Evolutionary conservation across 2,797 vertebrate species (phyloP).

Genomic region (Sebastes goodei): DNA sequence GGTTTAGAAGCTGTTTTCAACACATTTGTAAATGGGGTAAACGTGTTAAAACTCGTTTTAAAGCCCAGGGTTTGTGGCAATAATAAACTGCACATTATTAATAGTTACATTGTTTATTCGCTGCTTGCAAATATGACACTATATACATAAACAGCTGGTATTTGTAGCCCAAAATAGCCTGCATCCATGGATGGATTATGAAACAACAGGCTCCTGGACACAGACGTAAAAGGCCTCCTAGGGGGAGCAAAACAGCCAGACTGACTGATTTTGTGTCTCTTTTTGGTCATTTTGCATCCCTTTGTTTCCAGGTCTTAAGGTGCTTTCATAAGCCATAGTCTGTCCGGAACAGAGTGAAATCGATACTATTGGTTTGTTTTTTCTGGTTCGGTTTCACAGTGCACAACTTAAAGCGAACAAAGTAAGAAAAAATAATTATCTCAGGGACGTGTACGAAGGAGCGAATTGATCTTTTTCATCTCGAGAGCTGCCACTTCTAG

Average conservation of each 20-base stretch:
- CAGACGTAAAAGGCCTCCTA: neutral
- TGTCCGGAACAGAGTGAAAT: no score
- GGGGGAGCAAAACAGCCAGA: neutral
- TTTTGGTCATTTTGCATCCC: no score
- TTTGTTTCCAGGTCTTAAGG: no score
- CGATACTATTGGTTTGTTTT: no score
- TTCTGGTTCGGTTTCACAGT: neutral
- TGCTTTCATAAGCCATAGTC: no score
- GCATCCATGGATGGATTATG: neutral
- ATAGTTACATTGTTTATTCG: no score
- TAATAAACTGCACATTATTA: neutral
- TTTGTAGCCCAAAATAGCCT: neutral
- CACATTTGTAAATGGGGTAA: neutral
- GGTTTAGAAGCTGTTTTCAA: neutral
- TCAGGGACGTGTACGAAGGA: no score
- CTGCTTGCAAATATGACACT: neutral
- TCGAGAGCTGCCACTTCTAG: no score
- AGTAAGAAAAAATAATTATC: no score
- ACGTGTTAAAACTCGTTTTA: neutral
- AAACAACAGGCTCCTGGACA: neutral
- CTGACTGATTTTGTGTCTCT: no score
- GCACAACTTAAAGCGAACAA: no score
- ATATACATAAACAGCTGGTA: neutral
- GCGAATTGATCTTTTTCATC: no score
- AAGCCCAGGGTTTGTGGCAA: neutral